Percentiles rank a stretch among this genome's conserved stretches.
phyloP scores from a whole-genome alignment of 2,888 invertebrate species.

The Zele albiditarsus region DNA sequence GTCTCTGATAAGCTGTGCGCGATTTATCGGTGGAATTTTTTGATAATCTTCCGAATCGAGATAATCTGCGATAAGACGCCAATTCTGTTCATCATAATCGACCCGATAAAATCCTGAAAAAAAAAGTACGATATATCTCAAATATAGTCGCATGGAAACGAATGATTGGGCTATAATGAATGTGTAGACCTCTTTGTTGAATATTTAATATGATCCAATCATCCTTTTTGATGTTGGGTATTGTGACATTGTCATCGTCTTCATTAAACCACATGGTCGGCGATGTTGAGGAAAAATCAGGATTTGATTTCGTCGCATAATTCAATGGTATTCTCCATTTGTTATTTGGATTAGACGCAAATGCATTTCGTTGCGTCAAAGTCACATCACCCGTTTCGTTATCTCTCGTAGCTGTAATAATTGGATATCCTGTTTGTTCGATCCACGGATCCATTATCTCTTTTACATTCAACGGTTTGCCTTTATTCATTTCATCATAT shows the following conservation, averaged over 20 bases:
- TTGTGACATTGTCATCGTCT: slow-evolving; percentile 58
- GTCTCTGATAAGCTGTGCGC: slow-evolving; percentile 86
- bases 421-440: slow-evolving; percentile 71
- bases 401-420: slow-evolving; percentile 61
- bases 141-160: neutral
- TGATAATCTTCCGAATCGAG: slow-evolving; percentile 71
- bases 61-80: slow-evolving; percentile 76
- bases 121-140: neutral
- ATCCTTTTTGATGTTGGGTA: slow-evolving; percentile 65
- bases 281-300: slow-evolving; percentile 74
- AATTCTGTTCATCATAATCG: slow-evolving; percentile 81
- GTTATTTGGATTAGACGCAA: neutral
- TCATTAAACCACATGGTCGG: slow-evolving; percentile 74
- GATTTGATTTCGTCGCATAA: slow-evolving; percentile 52
- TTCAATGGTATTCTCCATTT: slow-evolving; percentile 67
- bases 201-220: slow-evolving; percentile 80
- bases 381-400: slow-evolving; percentile 41
- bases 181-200: slow-evolving; percentile 76
- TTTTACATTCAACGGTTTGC: slow-evolving; percentile 62
- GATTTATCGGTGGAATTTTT: slow-evolving; percentile 78
- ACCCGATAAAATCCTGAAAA: slow-evolving; percentile 61
- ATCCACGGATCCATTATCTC: slow-evolving; percentile 70
- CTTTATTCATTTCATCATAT: slow-evolving; percentile 32
- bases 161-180: neutral
- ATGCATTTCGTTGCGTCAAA: slow-evolving; percentile 47